Evolutionary conservation across 2,888 invertebrate genomes (phyloP), one percentile per base, ranked within the genome.

Genomic region (Uloborus plumipes): DNA sequence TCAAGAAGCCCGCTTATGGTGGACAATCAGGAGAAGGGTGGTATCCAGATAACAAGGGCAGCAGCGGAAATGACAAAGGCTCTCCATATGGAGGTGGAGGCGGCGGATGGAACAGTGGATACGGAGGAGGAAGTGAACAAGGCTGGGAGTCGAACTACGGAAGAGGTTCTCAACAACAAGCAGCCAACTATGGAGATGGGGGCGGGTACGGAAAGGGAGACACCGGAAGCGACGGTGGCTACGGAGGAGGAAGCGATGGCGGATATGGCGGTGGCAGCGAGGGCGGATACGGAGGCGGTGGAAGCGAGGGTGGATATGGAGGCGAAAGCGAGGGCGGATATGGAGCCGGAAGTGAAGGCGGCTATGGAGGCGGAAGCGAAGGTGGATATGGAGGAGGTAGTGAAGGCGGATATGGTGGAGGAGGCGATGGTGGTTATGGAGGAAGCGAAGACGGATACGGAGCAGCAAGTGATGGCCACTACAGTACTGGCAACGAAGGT

Each of bases 1-100:
- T 86, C 64, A 86, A 86, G 75, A 86, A 86, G 55, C 76, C 69
- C 11, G 59, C 76, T 16, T 82, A 75, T 39, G 84, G 84, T 22
- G 84, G 84, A 22, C 79, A 78, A 15, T 51, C 78, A 16, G 83
- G 78, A 20, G 78, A 78, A 55, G 83, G 83, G 18, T 75, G 77
- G 51, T 66, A 66, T 18, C 59, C 71, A 47, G 71, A 49, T 16
- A 15, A 18, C 16, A 22, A 22, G 11, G 67, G 76, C 11, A 39
- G 53, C 14, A 39, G 76, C 15, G 84, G 78, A 15, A 72, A 70
- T 26, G 69, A 73, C 18, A 78, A 78, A 58, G 81, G 81, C 9
- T 67, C 67, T n/a, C 73, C 73, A 11, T 72, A 72, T 22, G 82
- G 59, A 59, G 62, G 78, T n/a, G 73, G 73, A 50, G 20, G 61